Evolutionary conservation across 2,888 invertebrate genomes (phyloP).

Genomic region (Luperina nickerlii): DNA sequence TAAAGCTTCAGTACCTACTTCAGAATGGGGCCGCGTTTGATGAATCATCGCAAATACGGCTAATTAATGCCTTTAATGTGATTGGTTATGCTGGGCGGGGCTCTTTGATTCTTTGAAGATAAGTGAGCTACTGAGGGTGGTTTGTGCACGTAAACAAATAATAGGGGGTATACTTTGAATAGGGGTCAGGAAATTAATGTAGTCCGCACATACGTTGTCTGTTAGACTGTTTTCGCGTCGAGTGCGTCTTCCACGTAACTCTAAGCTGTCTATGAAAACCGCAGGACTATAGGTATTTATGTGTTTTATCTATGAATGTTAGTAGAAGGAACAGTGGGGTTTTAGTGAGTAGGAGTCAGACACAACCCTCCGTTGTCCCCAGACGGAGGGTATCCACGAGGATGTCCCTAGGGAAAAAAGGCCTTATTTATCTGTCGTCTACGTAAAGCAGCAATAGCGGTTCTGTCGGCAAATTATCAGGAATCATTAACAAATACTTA

Average conservation of each 20-base stretch:
- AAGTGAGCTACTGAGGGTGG: neutral
- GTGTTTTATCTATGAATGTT: no score
- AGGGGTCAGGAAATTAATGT: neutral
- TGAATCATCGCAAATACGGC: constrained; percentile 31
- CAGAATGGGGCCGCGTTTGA: constrained; percentile 39
- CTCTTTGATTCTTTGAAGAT: constrained; percentile 16
- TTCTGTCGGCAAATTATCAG: neutral
- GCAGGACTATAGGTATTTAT: neutral
- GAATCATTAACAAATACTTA: neutral
- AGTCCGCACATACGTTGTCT: neutral
- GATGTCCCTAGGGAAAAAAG: neutral
- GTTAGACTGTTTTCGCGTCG: no score
- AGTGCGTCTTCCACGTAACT: neutral
- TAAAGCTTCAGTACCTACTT: constrained; percentile 23
- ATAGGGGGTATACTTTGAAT: neutral
- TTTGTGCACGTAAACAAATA: neutral
- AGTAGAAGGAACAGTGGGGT: no score
- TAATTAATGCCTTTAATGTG: constrained; percentile 42
- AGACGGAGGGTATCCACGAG: neutral
- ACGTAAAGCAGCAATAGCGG: neutral
- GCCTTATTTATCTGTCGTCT: neutral
- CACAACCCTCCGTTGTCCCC: neutral
- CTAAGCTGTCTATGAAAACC: neutral
- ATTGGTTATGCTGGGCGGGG: constrained; percentile 15
- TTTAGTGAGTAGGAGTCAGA: no score